phyloP scores from a whole-genome alignment of 1,140 invertebrate genomes.

The Bombus haemorrhoidalis region DNA sequence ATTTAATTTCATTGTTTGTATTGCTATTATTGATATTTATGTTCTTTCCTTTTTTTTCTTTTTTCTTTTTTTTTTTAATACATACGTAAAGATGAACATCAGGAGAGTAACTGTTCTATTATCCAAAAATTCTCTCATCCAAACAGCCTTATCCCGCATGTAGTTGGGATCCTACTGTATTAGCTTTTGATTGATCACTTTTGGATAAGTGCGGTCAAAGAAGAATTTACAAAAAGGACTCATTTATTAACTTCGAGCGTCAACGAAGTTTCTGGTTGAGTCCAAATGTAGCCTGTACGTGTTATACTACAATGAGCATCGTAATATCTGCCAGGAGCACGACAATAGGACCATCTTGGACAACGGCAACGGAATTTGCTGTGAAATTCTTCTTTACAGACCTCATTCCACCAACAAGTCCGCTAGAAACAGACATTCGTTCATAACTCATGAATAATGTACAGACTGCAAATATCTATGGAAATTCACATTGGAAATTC shows the following conservation, averaged over 20 bases:
- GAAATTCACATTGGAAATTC: too few species aligned
- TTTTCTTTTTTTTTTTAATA: too few species aligned
- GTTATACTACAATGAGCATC: constrained; percentile 95
- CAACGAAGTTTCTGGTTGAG: constrained; percentile 86
- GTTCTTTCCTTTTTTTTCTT: too few species aligned
- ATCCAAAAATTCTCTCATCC: too few species aligned
- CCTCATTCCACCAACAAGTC: constrained; percentile 96
- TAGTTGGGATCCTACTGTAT: too few species aligned
- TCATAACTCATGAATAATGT: not conserved
- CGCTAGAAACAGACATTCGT: constrained; percentile 83
- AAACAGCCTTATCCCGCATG: too few species aligned
- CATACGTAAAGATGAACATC: too few species aligned
- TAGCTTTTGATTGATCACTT: not conserved
- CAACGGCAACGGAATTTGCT: constrained; percentile 93
- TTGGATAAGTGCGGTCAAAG: not conserved
- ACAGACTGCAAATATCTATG: not conserved
- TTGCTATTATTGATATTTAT: too few species aligned
- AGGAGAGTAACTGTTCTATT: too few species aligned
- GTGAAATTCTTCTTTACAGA: constrained; percentile 95
- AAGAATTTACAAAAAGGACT: constrained; percentile 6
- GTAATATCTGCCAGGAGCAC: constrained; percentile 94
- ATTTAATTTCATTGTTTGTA: too few species aligned
- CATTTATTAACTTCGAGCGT: constrained; percentile 75
- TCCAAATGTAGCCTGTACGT: constrained; percentile 94
- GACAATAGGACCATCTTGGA: constrained; percentile 93